Percentiles rank a stretch among this genome's conserved stretches.
Evolutionary conservation across 2,888 invertebrate genomes (phyloP).

Genomic region (Rotaria socialis): DNA sequence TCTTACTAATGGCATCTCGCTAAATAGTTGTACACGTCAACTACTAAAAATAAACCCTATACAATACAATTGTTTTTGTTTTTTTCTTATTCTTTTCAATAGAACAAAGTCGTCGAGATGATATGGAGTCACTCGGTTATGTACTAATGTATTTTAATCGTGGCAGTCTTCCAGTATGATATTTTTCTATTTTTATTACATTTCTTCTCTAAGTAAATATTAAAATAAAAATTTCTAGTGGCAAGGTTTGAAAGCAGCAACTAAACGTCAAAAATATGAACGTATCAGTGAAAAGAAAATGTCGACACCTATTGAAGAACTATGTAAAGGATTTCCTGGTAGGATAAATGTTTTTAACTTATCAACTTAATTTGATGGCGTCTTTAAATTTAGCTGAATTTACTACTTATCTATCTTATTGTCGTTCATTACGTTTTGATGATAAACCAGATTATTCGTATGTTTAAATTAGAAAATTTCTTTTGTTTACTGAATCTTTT

Average conservation of each 20-base stretch:
- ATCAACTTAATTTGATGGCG: background rate
- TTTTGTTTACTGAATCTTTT: background rate
- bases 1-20: too few species aligned
- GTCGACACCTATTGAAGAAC: conserved; percentile 82
- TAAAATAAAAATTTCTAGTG: conserved; percentile 62
- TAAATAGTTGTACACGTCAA: too few species aligned
- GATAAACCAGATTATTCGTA: conserved; percentile 89
- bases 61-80: background rate
- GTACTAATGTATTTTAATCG: conserved; percentile 99
- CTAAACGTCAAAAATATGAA: conserved; percentile 98
- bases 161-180: conserved; percentile 75
- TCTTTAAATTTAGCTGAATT: conserved; percentile 68
- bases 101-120: conserved; percentile 93
- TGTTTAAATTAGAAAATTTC: background rate
- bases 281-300: conserved; percentile 98
- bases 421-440: conserved; percentile 89
- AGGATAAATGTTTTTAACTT: background rate
- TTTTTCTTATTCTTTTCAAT: background rate
- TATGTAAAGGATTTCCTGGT: conserved; percentile 69
- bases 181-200: too few species aligned
- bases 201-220: too few species aligned
- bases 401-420: conserved; percentile 90
- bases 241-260: conserved; percentile 98
- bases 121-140: conserved; percentile 95
- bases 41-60: too few species aligned